A percentile compares a stretch with the other conserved stretches of the same genome.
Evolutionary conservation across 1,140 invertebrate genomes (phyloP).

Genomic region (Euura saliciscinereae): DNA sequence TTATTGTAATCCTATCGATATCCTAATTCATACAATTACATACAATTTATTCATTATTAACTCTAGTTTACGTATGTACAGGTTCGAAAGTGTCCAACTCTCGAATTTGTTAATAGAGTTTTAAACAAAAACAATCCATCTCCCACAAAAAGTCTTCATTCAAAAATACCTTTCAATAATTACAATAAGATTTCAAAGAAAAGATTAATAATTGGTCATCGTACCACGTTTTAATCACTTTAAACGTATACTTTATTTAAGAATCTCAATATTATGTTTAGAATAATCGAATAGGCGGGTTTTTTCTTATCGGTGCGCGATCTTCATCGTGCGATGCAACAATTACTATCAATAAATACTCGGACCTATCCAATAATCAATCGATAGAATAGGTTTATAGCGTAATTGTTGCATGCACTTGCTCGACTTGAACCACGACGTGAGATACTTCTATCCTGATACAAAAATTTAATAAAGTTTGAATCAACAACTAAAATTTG

Average conservation of each 20-base stretch:
- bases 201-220: not conserved
- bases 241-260: conserved; percentile 32
- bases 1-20: too few relatives aligned
- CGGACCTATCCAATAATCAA: not conserved
- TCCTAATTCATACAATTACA: too few relatives aligned
- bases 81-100: too few relatives aligned
- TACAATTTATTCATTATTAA: too few relatives aligned
- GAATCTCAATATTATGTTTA: conserved; percentile 29
- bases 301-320: not conserved
- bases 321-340: not conserved
- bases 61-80: too few relatives aligned
- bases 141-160: too few relatives aligned
- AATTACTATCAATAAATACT: not conserved
- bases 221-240: conserved; percentile 21
- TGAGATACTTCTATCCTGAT: not conserved
- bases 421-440: not conserved
- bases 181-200: conserved; percentile 23
- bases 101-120: too few relatives aligned
- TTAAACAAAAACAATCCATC: too few relatives aligned
- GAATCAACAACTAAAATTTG: not conserved
- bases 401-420: not conserved
- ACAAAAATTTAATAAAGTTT: not conserved
- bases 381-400: not conserved
- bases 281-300: not conserved
- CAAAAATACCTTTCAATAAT: conserved; percentile 16